Base-by-base conservation (phyloP, 2,797 vertebrate genomes). In the Mormyrus proboscirostris region DNA sequence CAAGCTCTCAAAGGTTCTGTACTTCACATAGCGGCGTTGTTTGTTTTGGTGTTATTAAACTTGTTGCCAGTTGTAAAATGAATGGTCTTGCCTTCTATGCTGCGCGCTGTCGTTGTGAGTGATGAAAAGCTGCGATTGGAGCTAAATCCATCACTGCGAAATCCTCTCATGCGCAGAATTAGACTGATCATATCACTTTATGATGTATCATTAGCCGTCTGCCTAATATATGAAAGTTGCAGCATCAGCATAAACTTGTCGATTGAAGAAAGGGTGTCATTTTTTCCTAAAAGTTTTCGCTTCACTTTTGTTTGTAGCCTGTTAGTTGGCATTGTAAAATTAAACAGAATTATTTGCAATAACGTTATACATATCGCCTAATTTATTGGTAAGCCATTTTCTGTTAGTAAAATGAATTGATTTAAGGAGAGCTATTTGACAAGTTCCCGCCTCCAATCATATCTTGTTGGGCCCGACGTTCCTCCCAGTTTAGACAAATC, bases 1-100 rank as follows among this genome's bases (percentile, higher is more conserved):
- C 95, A 97, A 93, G 97, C 97, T 53, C 94, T 98, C 87, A 96
- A 95, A 96, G 97, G 97, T 97, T 90, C 92, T 91, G 62, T 73
- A 38, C n/a, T 25, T 84, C 82, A 84, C 73, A 44, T 79, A n/a
- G 73, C 38, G 44, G 38, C 16, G 38, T 19, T 41, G 41, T 88
- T 86, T 19, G 29, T 33, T 53, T 25, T 51, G 22, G 47, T 5
- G 22, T 50, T 53, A 85, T 41, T 33, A 38, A 57, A 59, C 51
- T 55, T 55, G 8, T 8, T 25, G 29, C 29, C 16, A 57, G 16
- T 19, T n/a, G 53, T 14, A 19, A 38, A 41, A 57, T 86, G 25
- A 86, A 59, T 38, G 29, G 5, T 12, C 19, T 49, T 3, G 82
- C 82, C n/a, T 10, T 22, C 22, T 51, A 25, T 2, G 49, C 82